Evolutionary conservation across 1,140 invertebrate genomes (phyloP).

Genomic region (Megathymus violae): DNA sequence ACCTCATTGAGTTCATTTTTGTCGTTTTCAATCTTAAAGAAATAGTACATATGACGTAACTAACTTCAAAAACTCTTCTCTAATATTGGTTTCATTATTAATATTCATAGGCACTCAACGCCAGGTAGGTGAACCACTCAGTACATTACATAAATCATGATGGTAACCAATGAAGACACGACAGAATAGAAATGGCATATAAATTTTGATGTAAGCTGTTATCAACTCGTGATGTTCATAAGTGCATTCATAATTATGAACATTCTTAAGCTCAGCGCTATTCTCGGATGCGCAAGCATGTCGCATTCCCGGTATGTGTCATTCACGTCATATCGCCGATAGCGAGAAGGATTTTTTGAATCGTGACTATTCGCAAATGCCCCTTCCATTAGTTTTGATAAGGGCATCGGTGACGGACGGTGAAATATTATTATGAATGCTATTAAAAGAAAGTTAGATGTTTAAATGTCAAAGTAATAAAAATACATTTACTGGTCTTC

Average conservation of each 20-base stretch:
- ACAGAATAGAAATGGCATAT: slow-evolving; percentile 19
- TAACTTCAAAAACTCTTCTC: too few species aligned
- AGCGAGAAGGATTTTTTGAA: slow-evolving; percentile 14
- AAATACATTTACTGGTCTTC: not conserved
- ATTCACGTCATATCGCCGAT: slow-evolving; percentile 11
- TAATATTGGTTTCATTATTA: too few species aligned
- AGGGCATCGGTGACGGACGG: slow-evolving; percentile 7
- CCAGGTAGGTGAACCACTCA: too few species aligned
- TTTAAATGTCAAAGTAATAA: slow-evolving; percentile 24
- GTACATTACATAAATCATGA: not conserved
- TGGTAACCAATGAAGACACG: not conserved
- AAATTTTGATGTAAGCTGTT: slow-evolving; percentile 11
- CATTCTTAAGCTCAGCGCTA: slow-evolving; percentile 11
- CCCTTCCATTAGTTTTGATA: slow-evolving; percentile 49
- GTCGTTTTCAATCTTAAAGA: too few species aligned
- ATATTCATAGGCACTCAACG: too few species aligned
- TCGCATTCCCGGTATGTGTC: slow-evolving; percentile 7
- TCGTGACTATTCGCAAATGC: slow-evolving; percentile 66
- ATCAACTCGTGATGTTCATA: slow-evolving; percentile 21
- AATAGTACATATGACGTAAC: too few species aligned
- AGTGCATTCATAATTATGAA: slow-evolving; percentile 30
- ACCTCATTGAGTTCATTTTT: too few species aligned
- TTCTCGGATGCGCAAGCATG: not conserved
- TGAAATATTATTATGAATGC: slow-evolving; percentile 23
- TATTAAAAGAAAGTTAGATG: slow-evolving; percentile 20